Percentiles rank a stretch among this genome's conserved stretches.
Conservation (phyloP, 53 echinoderm and acorn worm genomes). For the Stichopus horrens region DNA sequence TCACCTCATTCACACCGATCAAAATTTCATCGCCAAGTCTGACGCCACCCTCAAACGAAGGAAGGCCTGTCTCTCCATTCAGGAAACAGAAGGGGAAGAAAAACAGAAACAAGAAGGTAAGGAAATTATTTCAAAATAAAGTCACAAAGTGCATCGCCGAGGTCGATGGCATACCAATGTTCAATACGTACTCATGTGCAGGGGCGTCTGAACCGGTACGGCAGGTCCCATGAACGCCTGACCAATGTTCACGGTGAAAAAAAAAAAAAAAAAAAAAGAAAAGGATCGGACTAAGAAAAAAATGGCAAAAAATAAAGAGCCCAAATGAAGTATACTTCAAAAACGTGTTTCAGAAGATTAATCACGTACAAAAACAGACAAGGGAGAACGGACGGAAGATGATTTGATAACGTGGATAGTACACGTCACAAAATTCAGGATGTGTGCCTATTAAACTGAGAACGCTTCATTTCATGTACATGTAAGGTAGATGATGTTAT, state of each 20-base stretch:
- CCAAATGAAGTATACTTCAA: too few relatives aligned
- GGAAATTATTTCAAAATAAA: neutral
- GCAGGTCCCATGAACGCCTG: neutral
- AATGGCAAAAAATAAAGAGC: too few relatives aligned
- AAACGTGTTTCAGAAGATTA: slow-evolving; percentile 8
- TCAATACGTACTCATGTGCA: neutral
- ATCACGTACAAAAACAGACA: slow-evolving; percentile 26
- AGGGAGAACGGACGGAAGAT: neutral
- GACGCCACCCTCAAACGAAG: slow-evolving; percentile 21
- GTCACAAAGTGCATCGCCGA: too few relatives aligned
- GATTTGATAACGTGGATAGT: neutral
- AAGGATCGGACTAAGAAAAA: too few relatives aligned
- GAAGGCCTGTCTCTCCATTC: slow-evolving; percentile 36
- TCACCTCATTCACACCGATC: neutral
- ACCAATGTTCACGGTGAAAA: neutral
- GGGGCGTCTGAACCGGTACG: neutral
- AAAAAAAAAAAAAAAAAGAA: neutral
- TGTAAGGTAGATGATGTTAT: too few relatives aligned
- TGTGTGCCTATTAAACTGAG: too few relatives aligned
- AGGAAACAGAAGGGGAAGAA: slow-evolving; percentile 43
- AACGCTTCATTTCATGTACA: too few relatives aligned
- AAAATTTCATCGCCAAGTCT: neutral
- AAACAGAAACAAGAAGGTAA: slow-evolving; percentile 39
- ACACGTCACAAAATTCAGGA: too few relatives aligned
- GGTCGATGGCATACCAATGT: neutral